A percentile compares a stretch with the other conserved stretches of the same genome.
phyloP scores from a whole-genome alignment of 2,888 invertebrate species.

The Spisula solida region DNA sequence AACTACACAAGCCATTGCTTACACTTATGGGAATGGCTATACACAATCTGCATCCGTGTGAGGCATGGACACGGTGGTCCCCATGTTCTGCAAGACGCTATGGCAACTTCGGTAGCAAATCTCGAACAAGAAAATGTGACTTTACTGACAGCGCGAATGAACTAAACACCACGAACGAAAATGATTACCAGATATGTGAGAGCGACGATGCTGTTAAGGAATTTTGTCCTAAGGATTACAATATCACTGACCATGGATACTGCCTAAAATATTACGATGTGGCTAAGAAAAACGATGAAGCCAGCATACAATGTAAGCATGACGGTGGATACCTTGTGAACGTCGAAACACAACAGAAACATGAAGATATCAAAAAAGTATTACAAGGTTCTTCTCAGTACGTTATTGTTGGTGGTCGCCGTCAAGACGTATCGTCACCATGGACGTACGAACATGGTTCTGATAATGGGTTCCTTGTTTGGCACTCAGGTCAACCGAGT shows the following conservation, averaged over 20 bases:
- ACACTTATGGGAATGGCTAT: slow-evolving; percentile 6
- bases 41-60: not conserved
- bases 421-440: slow-evolving; percentile 21
- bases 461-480: not conserved
- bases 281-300: not conserved
- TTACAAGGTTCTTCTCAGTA: not conserved
- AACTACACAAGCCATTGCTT: not conserved
- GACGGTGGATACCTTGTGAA: slow-evolving; percentile 32
- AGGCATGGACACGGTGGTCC: not conserved
- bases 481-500: not conserved
- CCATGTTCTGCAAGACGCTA: not conserved
- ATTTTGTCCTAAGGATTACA: slow-evolving; percentile 20
- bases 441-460: slow-evolving; percentile 17
- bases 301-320: not conserved
- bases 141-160: not conserved
- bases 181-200: not conserved
- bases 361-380: not conserved
- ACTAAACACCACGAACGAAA: not conserved
- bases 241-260: slow-evolving; percentile 12
- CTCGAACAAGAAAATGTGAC: not conserved
- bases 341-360: slow-evolving; percentile 19
- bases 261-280: slow-evolving; percentile 10
- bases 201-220: not conserved
- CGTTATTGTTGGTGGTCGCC: not conserved
- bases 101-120: not conserved